These are phyloP conservation scores for Craniophora ligustri DNA, from an alignment of 2,888 invertebrate species.

Conservation along the genomic window DNA sequence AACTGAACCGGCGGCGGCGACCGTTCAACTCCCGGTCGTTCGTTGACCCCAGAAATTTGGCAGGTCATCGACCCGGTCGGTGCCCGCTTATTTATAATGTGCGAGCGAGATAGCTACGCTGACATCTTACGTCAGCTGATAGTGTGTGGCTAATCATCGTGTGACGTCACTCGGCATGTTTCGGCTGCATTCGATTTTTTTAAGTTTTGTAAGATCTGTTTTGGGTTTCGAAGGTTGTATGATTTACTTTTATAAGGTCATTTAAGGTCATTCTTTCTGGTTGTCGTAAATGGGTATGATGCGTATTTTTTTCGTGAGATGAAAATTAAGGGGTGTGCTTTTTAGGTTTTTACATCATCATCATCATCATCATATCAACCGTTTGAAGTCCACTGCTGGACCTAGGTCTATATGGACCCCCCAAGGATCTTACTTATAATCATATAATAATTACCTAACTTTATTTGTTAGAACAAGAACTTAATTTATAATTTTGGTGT, in stretches of 20 bases:
- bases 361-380: too few relatives aligned
- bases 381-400: too few relatives aligned
- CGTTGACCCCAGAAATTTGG: constrained; percentile 79
- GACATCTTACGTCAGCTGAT: constrained; percentile 52
- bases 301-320: neutral
- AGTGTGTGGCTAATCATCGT: constrained; percentile 36
- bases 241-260: neutral
- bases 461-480: too few relatives aligned
- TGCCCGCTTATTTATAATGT: constrained; percentile 69
- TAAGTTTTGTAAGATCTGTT: constrained; percentile 18
- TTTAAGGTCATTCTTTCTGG: neutral
- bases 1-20: constrained; percentile 13
- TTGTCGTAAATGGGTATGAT: too few relatives aligned
- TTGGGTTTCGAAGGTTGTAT: neutral
- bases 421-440: too few relatives aligned
- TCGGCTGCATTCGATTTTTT: constrained; percentile 33
- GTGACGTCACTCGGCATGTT: constrained; percentile 38
- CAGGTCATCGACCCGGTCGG: constrained; percentile 75
- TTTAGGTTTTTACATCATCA: too few relatives aligned
- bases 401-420: too few relatives aligned
- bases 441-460: too few relatives aligned
- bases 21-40: constrained; percentile 68
- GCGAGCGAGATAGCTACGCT: constrained; percentile 53
- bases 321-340: neutral
- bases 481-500: too few relatives aligned